Conservation (phyloP, 2,888 invertebrate species). For the Nomada goodeniana region DNA sequence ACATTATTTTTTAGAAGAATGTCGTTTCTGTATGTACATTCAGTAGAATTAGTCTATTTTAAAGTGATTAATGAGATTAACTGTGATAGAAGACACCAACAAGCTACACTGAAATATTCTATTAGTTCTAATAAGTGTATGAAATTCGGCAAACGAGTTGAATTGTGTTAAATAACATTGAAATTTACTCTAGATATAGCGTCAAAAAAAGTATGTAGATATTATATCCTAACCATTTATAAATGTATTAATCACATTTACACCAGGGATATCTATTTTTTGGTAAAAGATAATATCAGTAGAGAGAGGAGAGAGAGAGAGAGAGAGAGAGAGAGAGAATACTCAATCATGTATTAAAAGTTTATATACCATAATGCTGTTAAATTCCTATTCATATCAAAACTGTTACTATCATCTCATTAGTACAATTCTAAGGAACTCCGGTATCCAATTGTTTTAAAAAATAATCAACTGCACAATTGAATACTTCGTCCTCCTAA, state of each 20-base stretch:
- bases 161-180: constrained; percentile 59
- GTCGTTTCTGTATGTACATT: constrained; percentile 70
- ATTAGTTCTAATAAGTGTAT: constrained; percentile 74
- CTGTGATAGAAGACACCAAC: constrained; percentile 77
- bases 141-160: constrained; percentile 62
- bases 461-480: constrained; percentile 26
- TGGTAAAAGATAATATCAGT: constrained; percentile 36
- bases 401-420: constrained; percentile 42
- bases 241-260: constrained; percentile 48
- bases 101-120: constrained; percentile 77
- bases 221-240: constrained; percentile 52
- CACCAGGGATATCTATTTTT: constrained; percentile 42
- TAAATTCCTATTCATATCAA: constrained; percentile 39
- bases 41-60: constrained; percentile 73
- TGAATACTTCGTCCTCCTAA: constrained; percentile 54
- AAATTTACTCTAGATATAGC: constrained; percentile 43
- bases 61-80: constrained; percentile 76
- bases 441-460: constrained; percentile 46
- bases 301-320: constrained; percentile 24
- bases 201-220: constrained; percentile 51
- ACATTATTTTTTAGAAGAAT: constrained; percentile 59
- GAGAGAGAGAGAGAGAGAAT: constrained; percentile 31
- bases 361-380: constrained; percentile 53
- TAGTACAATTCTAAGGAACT: constrained; percentile 44
- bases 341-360: constrained; percentile 53